These are phyloP conservation scores for Sander vitreus DNA, from an alignment of 2,113 vertebrate genomes.

Conservation along the genomic window DNA sequence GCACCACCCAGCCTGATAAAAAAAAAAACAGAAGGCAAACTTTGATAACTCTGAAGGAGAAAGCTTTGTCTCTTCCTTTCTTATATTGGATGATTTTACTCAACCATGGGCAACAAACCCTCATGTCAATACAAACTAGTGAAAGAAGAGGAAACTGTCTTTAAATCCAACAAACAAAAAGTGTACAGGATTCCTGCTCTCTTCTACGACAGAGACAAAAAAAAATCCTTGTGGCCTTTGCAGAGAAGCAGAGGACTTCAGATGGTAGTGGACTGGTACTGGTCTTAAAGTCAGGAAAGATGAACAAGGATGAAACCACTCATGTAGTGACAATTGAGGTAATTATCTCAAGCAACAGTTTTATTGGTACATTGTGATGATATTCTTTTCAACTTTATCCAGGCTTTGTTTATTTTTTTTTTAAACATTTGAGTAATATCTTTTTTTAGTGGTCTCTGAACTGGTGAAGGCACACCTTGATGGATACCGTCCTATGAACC, in stretches of 20 bases:
- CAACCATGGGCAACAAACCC: not conserved
- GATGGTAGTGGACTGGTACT: not conserved
- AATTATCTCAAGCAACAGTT: not conserved
- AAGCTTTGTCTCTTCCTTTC: not conserved
- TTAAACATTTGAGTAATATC: not conserved
- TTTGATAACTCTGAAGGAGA: not conserved
- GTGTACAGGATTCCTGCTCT: constrained; percentile 27
- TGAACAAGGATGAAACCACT: not conserved
- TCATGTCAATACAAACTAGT: not conserved
- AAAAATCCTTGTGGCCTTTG: not conserved
- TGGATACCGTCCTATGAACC: constrained; percentile 19
- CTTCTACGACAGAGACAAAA: not conserved
- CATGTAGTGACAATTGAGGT: not conserved
- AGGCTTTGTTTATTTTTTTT: not conserved
- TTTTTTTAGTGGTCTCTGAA: constrained; percentile 21
- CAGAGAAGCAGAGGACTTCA: not conserved
- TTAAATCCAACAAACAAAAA: not conserved
- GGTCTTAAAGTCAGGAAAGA: not conserved
- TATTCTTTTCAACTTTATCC: not conserved
- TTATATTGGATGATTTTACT: not conserved
- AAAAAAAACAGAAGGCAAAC: not conserved
- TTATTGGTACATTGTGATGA: not conserved
- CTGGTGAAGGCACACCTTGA: not conserved
- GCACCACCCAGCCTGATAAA: not conserved
- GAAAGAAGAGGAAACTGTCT: not conserved